Conservation (phyloP, 2,888 invertebrate genomes). For the Amaurobius ferox region DNA sequence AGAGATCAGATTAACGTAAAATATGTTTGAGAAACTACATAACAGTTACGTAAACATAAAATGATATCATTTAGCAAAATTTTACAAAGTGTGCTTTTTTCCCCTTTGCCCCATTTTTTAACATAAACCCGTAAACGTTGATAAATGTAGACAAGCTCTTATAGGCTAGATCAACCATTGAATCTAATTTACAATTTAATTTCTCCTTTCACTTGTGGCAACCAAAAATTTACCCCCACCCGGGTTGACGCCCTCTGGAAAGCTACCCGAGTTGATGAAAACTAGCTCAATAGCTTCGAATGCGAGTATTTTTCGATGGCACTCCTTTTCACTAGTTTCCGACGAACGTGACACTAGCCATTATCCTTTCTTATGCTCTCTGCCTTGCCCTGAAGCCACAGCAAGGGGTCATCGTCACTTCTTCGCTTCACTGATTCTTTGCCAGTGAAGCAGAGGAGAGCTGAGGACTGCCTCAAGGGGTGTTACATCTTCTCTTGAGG, state of each 20-base stretch:
- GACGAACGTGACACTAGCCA: slow-evolving; percentile 56
- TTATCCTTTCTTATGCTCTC: slow-evolving; percentile 56
- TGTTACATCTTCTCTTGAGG: slow-evolving; percentile 9
- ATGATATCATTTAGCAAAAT: too few species aligned
- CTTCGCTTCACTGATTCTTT: slow-evolving; percentile 41
- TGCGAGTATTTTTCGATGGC: slow-evolving; percentile 28
- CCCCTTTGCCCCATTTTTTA: too few species aligned
- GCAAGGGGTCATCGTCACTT: slow-evolving; percentile 58
- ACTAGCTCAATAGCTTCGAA: slow-evolving; percentile 1
- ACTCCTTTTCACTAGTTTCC: slow-evolving; percentile 40
- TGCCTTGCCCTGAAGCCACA: slow-evolving; percentile 41
- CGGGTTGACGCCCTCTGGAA: slow-evolving; percentile 7
- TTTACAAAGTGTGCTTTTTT: too few species aligned
- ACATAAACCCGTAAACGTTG: too few species aligned
- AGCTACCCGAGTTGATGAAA: not conserved
- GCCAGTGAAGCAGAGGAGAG: slow-evolving; percentile 10
- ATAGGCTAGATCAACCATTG: too few species aligned
- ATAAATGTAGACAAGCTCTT: too few species aligned
- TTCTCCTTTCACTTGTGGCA: not conserved
- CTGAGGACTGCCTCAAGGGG: not conserved
- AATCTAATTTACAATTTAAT: too few species aligned
- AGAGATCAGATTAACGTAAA: too few species aligned
- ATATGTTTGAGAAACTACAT: too few species aligned
- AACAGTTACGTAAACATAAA: too few species aligned
- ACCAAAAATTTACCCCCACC: not conserved